These are phyloP conservation scores for Nanorana parkeri DNA, from an alignment of 2,113 vertebrate species.

Conservation along the genomic window DNA sequence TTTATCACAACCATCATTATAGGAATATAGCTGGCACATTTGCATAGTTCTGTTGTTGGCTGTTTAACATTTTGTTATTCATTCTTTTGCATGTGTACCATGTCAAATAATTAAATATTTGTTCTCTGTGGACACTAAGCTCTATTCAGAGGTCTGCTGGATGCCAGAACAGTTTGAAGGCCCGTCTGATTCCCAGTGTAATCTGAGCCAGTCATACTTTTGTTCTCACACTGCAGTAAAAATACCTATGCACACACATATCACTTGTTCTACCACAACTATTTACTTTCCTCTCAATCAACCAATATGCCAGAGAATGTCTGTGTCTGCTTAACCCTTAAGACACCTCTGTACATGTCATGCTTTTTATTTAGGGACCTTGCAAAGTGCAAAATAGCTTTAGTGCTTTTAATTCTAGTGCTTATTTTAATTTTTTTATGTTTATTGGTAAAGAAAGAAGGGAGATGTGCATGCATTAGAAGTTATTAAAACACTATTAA, in stretches of 20 bases:
- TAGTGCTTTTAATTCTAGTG: no score
- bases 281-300: neutral
- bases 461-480: no score
- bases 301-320: neutral
- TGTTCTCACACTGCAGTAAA: constrained; percentile 27
- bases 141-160: neutral
- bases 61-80: neutral
- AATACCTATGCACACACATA: constrained; percentile 42
- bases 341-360: no score
- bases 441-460: no score
- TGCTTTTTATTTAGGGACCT: no score
- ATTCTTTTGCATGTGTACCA: neutral
- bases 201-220: constrained; percentile 31
- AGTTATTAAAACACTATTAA: no score
- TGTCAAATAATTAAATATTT: constrained; percentile 9
- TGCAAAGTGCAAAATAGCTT: no score
- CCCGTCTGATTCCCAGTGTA: constrained; percentile 17
- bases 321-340: neutral
- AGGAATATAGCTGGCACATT: neutral
- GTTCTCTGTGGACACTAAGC: neutral
- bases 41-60: neutral
- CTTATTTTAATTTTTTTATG: no score
- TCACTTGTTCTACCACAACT: constrained; percentile 27
- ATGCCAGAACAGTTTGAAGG: constrained; percentile 14
- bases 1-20: no score